Base-by-base conservation (phyloP, 2,888 invertebrate genomes). In the Drosophila stalkeri region DNA sequence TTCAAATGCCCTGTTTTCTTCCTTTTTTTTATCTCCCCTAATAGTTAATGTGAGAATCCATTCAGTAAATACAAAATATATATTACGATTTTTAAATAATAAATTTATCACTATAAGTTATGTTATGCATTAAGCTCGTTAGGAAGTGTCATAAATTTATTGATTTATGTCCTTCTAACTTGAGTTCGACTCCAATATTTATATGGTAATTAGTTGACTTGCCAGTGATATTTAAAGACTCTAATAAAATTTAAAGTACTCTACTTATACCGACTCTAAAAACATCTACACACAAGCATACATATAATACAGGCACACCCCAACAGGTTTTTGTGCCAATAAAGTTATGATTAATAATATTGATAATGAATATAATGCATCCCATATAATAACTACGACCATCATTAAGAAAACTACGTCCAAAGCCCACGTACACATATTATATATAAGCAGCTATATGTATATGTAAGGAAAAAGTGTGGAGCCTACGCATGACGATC, bases 401-500 rank as follows among this genome's bases (percentile, higher is more conserved):
- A 49, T 33, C 43, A 33, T 72, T 41, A 57, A 62, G 43, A n/a
- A 61, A 51, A 39, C 39, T 46, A n/a, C 33, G 14, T 46, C 11
- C 16, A 18, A 35, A 55, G 54, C 72, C 73, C 54, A 66, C 67
- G 31, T 39, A 39, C 14, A 5, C 18, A 47, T 16, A 37, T 2
- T 12, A 43, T 16, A n/a, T 37, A 18, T 12, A 23, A 11, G 33
- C 23, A 46, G 18, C 9, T 23, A 16, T 18, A 56, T 55, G 16
- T 37, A 16, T 37, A 20, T 23, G 4, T 14, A 31, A 5, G 14
- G 16, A 54, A 66, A 56, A 12, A 47, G 9, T 16, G 39, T 27
- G 33, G 20, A 35, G 71, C 80, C 80, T 72, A 80, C 80, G 77
- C 76, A 80, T 18, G 14, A 41, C 41, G 63, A 59, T 47, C 61